These are phyloP conservation scores for Parapsyche elsis DNA, from an alignment of 1,140 invertebrate genomes.

Conservation along the genomic window DNA sequence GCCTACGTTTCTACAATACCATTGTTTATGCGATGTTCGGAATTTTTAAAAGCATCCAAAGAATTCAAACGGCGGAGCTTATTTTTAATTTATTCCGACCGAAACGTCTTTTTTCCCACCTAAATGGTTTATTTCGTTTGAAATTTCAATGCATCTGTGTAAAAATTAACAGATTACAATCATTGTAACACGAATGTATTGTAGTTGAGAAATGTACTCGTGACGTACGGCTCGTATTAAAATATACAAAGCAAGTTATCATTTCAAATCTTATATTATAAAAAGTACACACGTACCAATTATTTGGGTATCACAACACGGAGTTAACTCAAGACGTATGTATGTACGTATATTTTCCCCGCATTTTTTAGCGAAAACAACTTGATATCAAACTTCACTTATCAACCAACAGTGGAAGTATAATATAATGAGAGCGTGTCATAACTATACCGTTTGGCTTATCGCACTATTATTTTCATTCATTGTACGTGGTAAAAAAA, in stretches of 20 bases:
- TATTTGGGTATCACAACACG: slow-evolving; percentile 1
- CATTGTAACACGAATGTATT: background rate
- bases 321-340: background rate
- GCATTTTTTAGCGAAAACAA: background rate
- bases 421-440: too few species aligned
- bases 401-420: too few species aligned
- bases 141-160: slow-evolving; percentile 19
- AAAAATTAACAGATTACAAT: slow-evolving; percentile 4
- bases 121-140: background rate
- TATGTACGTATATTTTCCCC: background rate
- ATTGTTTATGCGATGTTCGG: background rate
- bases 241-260: slow-evolving; percentile 12
- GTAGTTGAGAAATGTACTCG: background rate
- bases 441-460: too few species aligned
- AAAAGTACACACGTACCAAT: slow-evolving; percentile 5
- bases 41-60: background rate
- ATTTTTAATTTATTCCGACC: background rate
- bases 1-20: background rate
- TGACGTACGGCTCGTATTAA: background rate
- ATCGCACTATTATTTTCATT: background rate
- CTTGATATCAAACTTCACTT: background rate
- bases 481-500: background rate
- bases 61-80: background rate
- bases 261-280: background rate
- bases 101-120: background rate